A percentile compares a stretch with the other conserved stretches of the same genome.
phyloP scores from a whole-genome alignment of 2,888 invertebrate genomes.

The Didymodactylos carnosus region DNA sequence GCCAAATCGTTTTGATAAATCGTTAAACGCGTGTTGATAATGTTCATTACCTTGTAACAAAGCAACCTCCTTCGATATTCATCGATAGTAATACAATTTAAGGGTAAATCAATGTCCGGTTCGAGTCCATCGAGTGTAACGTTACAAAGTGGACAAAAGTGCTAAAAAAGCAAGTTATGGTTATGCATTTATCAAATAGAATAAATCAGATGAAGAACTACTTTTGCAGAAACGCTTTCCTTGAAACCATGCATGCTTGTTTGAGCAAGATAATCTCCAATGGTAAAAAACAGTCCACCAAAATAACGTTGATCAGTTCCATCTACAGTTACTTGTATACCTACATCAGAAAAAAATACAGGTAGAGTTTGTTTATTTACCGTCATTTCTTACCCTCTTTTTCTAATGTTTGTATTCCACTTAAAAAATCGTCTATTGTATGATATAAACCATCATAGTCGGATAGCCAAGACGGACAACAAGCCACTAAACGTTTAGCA shows the following conservation, averaged over 20 bases:
- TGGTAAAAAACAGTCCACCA: neutral
- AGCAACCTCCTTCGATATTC: neutral
- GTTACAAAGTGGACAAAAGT: neutral
- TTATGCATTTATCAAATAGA: no score
- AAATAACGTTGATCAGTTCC: neutral
- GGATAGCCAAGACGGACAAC: neutral
- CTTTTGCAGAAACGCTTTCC: neutral
- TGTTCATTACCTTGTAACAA: neutral
- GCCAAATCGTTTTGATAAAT: neutral
- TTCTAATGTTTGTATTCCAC: neutral
- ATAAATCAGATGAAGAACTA: no score
- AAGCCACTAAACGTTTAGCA: neutral
- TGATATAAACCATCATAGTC: neutral
- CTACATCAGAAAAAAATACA: no score
- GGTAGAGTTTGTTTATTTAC: no score
- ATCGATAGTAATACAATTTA: neutral
- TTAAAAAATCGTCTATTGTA: neutral
- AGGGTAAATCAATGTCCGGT: neutral
- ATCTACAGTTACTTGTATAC: neutral
- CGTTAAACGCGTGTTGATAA: neutral
- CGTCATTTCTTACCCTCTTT: neutral
- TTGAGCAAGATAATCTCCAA: neutral
- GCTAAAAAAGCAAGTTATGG: no score
- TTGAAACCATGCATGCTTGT: neutral
- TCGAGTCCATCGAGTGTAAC: neutral